A percentile compares a stretch with the other conserved stretches of the same genome.
These are phyloP conservation scores for Gulo gulo DNA, from an alignment of 2,113 vertebrate genomes.

Conservation along the genomic window DNA sequence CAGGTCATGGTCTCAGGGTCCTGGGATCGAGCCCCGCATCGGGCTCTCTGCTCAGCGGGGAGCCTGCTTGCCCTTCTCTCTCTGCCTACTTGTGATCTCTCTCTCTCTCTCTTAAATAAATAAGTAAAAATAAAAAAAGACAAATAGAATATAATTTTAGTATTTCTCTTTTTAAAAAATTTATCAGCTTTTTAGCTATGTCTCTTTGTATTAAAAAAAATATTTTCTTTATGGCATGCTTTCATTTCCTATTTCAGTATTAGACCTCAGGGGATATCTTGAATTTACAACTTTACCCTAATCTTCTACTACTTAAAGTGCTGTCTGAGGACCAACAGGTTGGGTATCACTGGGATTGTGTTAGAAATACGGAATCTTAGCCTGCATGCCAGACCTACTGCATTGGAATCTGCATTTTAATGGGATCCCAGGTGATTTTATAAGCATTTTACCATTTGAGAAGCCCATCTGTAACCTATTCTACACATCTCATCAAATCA, in stretches of 20 bases:
- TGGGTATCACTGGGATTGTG: background rate
- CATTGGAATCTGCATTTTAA: background rate
- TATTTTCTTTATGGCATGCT: background rate
- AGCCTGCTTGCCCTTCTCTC: too few relatives aligned
- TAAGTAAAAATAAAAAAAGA: background rate
- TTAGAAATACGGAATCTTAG: background rate
- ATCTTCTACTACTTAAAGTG: background rate
- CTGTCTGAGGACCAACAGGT: background rate
- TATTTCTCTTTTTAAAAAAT: background rate
- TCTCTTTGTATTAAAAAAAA: background rate
- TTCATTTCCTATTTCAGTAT: slow-evolving; percentile 5
- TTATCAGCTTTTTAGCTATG: background rate
- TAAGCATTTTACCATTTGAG: background rate
- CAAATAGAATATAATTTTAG: background rate
- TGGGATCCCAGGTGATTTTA: background rate
- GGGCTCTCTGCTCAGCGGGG: too few relatives aligned
- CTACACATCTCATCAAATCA: background rate
- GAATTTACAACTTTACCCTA: background rate
- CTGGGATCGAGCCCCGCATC: too few relatives aligned
- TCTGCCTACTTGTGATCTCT: too few relatives aligned
- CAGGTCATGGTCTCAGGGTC: too few relatives aligned
- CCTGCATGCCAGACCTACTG: background rate
- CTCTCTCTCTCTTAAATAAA: too few relatives aligned
- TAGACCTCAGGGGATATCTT: background rate
- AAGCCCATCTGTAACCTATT: background rate